phyloP scores from a whole-genome alignment of 2,113 vertebrate genomes.

The Menidia beryllina region DNA sequence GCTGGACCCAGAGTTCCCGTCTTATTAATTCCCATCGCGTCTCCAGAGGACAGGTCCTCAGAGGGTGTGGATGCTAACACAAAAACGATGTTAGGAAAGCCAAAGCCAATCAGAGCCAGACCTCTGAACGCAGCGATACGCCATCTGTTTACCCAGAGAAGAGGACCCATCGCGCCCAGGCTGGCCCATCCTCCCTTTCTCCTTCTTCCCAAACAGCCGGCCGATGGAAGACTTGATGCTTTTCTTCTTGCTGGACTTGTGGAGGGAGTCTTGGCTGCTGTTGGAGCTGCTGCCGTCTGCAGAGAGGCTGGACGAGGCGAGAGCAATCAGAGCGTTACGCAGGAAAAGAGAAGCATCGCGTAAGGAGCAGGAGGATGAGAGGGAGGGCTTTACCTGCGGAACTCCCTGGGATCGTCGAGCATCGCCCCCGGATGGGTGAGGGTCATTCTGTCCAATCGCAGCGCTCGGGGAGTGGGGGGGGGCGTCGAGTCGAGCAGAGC shows the following conservation, averaged over 20 bases:
- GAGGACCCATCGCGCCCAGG: conserved; percentile 85
- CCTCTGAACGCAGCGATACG: conserved; percentile 2
- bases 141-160: conserved; percentile 84
- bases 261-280: conserved; percentile 90
- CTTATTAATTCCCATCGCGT: conserved; percentile 89
- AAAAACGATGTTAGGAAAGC: conserved; percentile 13
- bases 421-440: conserved; percentile 88
- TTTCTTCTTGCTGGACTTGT: conserved; percentile 94
- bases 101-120: not conserved
- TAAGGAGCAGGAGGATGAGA: rapidly evolving
- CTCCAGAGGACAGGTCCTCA: conserved; percentile 86
- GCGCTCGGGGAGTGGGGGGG: conserved; percentile 87
- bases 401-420: conserved; percentile 88
- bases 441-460: conserved; percentile 89
- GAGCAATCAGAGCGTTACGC: not conserved
- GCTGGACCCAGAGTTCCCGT: conserved; percentile 86
- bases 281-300: conserved; percentile 85
- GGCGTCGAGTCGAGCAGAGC: conserved; percentile 88
- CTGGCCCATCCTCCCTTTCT: conserved; percentile 89
- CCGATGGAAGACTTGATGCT: conserved; percentile 96
- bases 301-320: conserved; percentile 75
- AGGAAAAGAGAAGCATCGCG: not conserved
- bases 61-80: conserved; percentile 89
- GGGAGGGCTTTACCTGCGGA: conserved; percentile 87
- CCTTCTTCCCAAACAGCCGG: conserved; percentile 93